A percentile compares a stretch with the other conserved stretches of the same genome.
phyloP scores from a whole-genome alignment of 2,888 invertebrate species.

The Polia nebulosa region DNA sequence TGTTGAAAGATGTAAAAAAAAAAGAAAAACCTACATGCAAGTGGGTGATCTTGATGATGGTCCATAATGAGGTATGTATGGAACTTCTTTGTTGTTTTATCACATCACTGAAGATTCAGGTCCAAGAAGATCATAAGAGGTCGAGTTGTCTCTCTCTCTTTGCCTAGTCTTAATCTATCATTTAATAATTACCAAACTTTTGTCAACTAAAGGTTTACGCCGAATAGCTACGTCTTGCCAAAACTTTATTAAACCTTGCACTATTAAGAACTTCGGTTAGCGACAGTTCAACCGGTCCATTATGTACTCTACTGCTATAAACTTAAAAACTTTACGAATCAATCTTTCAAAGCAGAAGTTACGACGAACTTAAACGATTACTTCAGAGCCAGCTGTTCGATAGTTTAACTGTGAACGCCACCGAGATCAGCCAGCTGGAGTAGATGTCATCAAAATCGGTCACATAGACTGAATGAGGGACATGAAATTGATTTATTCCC shows the following conservation, averaged over 20 bases:
- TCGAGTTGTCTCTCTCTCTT: not conserved
- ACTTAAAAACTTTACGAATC: conserved; percentile 21
- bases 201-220: no score
- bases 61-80: conserved; percentile 17
- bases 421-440: not conserved
- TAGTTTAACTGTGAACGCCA: conserved; percentile 9
- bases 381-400: conserved; percentile 32
- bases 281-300: not conserved
- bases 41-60: no score
- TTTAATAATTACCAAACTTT: no score
- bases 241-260: not conserved
- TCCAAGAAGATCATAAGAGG: not conserved
- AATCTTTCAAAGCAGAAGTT: conserved; percentile 3
- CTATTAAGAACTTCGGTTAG: conserved; percentile 1
- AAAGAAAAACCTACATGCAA: not conserved
- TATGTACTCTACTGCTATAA: conserved; percentile 5
- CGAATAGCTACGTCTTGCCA: not conserved
- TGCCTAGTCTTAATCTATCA: no score
- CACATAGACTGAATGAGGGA: not conserved
- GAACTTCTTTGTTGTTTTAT: not conserved
- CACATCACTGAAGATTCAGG: no score
- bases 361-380: conserved; percentile 2
- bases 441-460: not conserved
- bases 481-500: not conserved
- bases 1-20: conserved; percentile 29